Percentiles rank a stretch among this genome's conserved stretches.
Conservation (phyloP, 2,888 invertebrate genomes). For the Lasioglossum lativentre region DNA sequence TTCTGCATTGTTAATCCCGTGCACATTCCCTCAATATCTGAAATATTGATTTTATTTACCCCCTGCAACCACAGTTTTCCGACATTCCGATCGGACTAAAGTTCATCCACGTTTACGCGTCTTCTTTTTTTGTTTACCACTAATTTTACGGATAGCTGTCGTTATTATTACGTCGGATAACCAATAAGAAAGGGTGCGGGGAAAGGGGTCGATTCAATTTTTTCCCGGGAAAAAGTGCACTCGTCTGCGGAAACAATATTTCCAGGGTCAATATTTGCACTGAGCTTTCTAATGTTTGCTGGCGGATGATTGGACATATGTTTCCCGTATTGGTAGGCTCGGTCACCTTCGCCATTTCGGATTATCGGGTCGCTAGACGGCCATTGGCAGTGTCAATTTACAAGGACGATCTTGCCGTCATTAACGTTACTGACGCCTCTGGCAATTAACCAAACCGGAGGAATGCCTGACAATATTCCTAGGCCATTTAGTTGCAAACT, state of each 20-base stretch:
- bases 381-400: not conserved
- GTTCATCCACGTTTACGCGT: not conserved
- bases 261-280: constrained; percentile 27
- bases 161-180: not conserved
- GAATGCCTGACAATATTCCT: not conserved
- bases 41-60: not conserved
- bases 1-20: not conserved
- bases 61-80: not conserved
- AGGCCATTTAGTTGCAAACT: not conserved
- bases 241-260: not conserved
- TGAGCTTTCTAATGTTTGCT: not conserved
- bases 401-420: not conserved
- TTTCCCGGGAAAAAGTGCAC: not conserved
- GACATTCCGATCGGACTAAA: not conserved
- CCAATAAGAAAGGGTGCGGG: not conserved
- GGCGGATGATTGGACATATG: constrained; percentile 24
- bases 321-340: not conserved
- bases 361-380: not conserved
- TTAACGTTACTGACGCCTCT: not conserved
- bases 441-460: not conserved
- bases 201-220: not conserved
- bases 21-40: not conserved
- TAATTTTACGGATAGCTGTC: not conserved
- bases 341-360: not conserved
- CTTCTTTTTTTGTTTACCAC: not conserved